Evolutionary conservation across 2,888 invertebrate species (phyloP), one percentile per base, ranked within the genome.

Genomic region (Drosophila stalkeri): DNA sequence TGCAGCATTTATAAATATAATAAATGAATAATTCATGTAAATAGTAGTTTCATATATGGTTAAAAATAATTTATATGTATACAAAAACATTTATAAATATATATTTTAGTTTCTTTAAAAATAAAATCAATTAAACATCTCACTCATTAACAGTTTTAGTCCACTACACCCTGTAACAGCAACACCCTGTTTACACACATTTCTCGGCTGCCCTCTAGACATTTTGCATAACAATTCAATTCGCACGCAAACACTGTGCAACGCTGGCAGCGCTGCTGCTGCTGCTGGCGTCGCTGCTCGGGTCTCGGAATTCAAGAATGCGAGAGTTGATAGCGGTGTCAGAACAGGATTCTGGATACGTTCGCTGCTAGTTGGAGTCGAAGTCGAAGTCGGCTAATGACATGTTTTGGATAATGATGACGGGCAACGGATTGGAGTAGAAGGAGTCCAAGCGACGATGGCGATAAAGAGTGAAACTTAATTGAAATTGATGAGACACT

Each of bases 351-450:
- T 90, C 89, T 88, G 83, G 81, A 71, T 59, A 49, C 49, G 60
- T 54, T 60, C 61, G 78, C 27, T 64, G 68, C 55, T 51, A 27
- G 49, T 49, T 47, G 20, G 37, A 52, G 71, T 55, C 55, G 55
- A 37, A 55, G 55, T 55, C 39, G 55, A 18, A 55, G 91, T 75
- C 83, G 88, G 84, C 91, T 91, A 91, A 92, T 91, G 91, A 90
- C 91, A 89, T 90, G 91, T 91, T 92, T 91, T 90, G 91, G 92
- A 91, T 91, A 91, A 90, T 90, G 89, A 90, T 90, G 90, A 80
- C 84, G 89, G 89, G 78, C 76, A 75, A 76, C 65, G 80, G 77
- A 65, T 76, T 78, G 75, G 55, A 55, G 27, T 27, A 41, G 55
- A 55, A 41, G 55, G 41, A 55, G 55, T 55, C 27, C 55, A 31